A percentile compares a stretch with the other conserved stretches of the same genome.
Conservation (phyloP, 2,888 invertebrate species). For the Euproctis similis region DNA sequence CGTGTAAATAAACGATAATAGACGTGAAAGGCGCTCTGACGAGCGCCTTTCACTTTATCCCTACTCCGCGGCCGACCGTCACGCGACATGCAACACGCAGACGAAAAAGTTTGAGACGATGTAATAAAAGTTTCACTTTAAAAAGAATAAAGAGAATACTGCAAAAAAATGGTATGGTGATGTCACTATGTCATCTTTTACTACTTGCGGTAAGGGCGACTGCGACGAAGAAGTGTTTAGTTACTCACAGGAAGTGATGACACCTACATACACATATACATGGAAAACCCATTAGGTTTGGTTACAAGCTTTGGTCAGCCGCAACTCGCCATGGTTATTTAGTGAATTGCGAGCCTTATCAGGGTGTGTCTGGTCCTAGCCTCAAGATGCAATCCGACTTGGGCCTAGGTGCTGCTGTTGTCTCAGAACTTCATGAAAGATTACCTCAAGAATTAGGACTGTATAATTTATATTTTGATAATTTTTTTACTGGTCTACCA, state of each 20-base stretch:
- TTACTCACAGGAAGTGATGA: too few species aligned
- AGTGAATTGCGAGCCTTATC: neutral
- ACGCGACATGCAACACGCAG: too few species aligned
- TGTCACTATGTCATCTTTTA: neutral
- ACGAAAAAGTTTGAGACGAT: too few species aligned
- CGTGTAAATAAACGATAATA: too few species aligned
- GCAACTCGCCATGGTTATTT: neutral
- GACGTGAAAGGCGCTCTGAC: too few species aligned
- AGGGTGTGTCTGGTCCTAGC: neutral
- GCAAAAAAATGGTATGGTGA: conserved; percentile 5
- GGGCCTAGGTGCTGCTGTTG: neutral
- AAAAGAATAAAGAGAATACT: conserved; percentile 5
- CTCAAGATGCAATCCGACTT: neutral
- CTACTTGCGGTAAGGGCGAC: neutral
- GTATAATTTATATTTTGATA: neutral
- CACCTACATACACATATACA: too few species aligned
- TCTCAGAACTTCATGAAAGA: neutral
- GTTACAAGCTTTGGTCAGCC: neutral
- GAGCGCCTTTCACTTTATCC: too few species aligned
- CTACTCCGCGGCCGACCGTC: too few species aligned
- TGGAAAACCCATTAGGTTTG: neutral
- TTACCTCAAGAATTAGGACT: neutral
- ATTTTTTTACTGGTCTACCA: neutral
- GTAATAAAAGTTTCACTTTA: too few species aligned
- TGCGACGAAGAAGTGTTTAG: neutral